Conservation (phyloP, 1,140 invertebrate genomes). For the Brachionus paranguensis region DNA sequence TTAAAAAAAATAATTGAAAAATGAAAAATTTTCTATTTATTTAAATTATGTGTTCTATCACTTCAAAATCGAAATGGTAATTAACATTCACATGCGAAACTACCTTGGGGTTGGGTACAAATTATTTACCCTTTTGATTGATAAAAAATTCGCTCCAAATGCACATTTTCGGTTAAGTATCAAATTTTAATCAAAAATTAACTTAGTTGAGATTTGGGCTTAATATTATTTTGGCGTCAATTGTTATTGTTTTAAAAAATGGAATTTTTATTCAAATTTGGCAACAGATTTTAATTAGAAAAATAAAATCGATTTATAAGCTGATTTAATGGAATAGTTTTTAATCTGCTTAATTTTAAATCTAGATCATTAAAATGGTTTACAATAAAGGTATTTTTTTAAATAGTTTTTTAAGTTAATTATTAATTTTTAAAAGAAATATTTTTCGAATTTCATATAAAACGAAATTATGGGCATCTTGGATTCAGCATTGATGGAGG, state of each 20-base stretch:
- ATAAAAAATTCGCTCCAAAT: background rate
- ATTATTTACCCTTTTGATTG: background rate
- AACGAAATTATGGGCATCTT: background rate
- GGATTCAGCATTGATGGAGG: constrained; percentile 1
- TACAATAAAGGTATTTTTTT: background rate
- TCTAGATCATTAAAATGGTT: background rate
- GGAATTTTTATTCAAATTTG: no score
- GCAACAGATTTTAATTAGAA: no score
- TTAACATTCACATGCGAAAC: background rate
- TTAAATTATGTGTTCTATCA: background rate
- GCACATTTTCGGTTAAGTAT: background rate
- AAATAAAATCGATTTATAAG: no score
- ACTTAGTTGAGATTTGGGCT: no score
- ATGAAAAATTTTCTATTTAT: background rate
- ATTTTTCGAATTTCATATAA: background rate
- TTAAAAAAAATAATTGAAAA: no score
- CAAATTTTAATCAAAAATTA: background rate
- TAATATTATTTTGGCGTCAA: no score
- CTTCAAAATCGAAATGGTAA: background rate
- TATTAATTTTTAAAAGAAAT: background rate
- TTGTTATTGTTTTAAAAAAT: no score
- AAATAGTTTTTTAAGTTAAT: background rate
- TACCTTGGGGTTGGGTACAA: background rate
- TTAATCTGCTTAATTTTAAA: background rate
- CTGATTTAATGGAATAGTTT: background rate